Evolutionary conservation across 53 echinoderm and acorn worm genomes (phyloP), one percentile per base, ranked within the genome.

Genomic region (Zoroaster sp.): DNA sequence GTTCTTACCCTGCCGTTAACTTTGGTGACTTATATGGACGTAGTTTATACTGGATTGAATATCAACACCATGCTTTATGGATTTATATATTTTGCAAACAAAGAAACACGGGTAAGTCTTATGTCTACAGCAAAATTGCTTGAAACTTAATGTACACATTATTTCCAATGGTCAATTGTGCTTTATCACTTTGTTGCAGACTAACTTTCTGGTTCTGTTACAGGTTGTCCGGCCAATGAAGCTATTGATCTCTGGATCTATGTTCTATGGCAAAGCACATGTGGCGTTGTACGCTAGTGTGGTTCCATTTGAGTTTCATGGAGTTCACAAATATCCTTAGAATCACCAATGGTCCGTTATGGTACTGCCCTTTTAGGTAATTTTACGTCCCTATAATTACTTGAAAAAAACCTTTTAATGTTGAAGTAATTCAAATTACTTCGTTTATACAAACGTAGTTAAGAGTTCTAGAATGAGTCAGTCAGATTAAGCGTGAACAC

Each of bases 51-150:
- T 85, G 85, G 85, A 85, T 70, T 34, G 85, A 70, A 85, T 71
- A 51, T 33, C 71, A 44, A 20, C 32, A 71, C 18, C 85, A 51
- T 30, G 41, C 42, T 67, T 68, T 69, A 36, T 85, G 85, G 85
- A 85, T 70, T 70, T 85, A 85, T 85, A 83, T 44, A 15, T 71
- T 79, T 59, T 42, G 14, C 49, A 71, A 85, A 70, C 71, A 69
- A 83, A 83, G 47, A 23, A 32, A 69, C 43, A 85, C 70, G 69
- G 78, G 85, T 85, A 85, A 69, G 85, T 85, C 85, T 70, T 70
- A 36, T 46, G 69, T 46, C 70, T 70, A 35, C 20, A 9, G 18
- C 15, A 63, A 6, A 63, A 63, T 20, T 71, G 31, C 2, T 9
- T 59, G 18, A 35, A 18, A 15, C 38, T 79, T n/a, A 54, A 0